These are phyloP conservation scores for Agrotis clavis DNA, from an alignment of 2,888 invertebrate genomes.

Conservation along the genomic window DNA sequence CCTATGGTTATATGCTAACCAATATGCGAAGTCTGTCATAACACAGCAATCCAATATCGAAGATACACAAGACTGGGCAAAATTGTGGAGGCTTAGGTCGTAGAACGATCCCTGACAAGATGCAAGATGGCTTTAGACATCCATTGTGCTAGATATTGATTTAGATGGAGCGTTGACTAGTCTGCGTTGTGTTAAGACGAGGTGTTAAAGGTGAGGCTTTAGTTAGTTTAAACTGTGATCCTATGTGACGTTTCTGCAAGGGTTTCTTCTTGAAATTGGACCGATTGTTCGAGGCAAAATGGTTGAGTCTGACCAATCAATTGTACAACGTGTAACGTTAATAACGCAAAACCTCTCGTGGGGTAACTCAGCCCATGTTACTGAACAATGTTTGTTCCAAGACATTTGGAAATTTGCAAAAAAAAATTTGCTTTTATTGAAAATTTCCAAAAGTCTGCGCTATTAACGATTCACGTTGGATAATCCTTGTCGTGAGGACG, in stretches of 20 bases:
- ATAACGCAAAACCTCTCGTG: too few relatives aligned
- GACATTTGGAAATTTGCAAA: too few relatives aligned
- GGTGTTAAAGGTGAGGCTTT: neutral
- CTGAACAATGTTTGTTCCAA: too few relatives aligned
- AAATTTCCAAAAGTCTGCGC: too few relatives aligned
- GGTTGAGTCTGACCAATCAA: neutral
- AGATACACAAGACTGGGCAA: slow-evolving; percentile 59
- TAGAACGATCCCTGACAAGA: slow-evolving; percentile 37
- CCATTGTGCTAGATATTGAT: slow-evolving; percentile 40
- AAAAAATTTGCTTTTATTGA: too few relatives aligned
- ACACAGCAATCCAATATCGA: slow-evolving; percentile 66
- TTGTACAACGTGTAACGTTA: too few relatives aligned
- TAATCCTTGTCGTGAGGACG: too few relatives aligned
- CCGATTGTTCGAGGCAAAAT: neutral
- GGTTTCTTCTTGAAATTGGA: neutral
- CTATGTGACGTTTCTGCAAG: neutral
- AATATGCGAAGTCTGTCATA: slow-evolving; percentile 66
- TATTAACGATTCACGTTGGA: too few relatives aligned
- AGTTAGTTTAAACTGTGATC: neutral
- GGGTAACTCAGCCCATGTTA: too few relatives aligned
- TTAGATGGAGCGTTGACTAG: slow-evolving; percentile 25
- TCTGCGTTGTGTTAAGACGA: neutral
- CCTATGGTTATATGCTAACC: slow-evolving; percentile 50
- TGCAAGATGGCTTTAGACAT: slow-evolving; percentile 26
- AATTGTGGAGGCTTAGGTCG: slow-evolving; percentile 56